A percentile compares a stretch with the other conserved stretches of the same genome.
These are phyloP conservation scores for Mola mola DNA, from an alignment of 2,113 vertebrate genomes.

Conservation along the genomic window DNA sequence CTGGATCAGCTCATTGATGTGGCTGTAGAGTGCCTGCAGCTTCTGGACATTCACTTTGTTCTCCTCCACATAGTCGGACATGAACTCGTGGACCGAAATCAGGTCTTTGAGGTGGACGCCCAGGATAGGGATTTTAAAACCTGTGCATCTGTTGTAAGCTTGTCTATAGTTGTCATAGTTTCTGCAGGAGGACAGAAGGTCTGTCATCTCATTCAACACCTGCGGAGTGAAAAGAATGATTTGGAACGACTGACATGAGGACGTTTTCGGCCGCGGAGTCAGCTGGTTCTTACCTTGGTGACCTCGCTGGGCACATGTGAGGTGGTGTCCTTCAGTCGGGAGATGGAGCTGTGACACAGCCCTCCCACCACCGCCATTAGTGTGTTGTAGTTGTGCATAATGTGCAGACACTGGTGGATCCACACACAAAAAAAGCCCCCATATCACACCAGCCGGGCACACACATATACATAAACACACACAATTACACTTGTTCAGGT, in stretches of 20 bases:
- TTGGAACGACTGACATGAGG: not conserved
- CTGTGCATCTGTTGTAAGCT: conserved; percentile 86
- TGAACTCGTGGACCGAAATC: conserved; percentile 92
- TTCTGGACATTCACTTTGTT: conserved; percentile 93
- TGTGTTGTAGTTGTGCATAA: conserved; percentile 95
- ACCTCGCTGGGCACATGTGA: conserved; percentile 90
- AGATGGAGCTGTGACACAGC: conserved; percentile 95
- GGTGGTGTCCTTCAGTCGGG: conserved; percentile 95
- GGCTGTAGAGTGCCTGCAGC: conserved; percentile 90
- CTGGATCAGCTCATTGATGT: conserved; percentile 92
- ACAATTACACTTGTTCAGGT: conserved; percentile 69
- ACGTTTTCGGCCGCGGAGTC: not conserved
- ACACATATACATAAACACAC: conserved; percentile 30
- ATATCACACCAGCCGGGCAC: conserved; percentile 27
- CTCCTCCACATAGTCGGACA: conserved; percentile 92
- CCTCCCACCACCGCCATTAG: conserved; percentile 97
- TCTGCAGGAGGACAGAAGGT: conserved; percentile 92
- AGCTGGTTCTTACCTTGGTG: conserved; percentile 85
- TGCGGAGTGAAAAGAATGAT: conserved; percentile 56
- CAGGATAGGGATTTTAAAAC: conserved; percentile 95
- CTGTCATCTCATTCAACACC: conserved; percentile 96
- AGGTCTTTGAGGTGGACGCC: conserved; percentile 96
- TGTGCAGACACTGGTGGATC: conserved; percentile 86
- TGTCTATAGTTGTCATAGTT: conserved; percentile 95
- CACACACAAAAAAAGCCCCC: conserved; percentile 34